Conservation (phyloP, 2,888 invertebrate genomes). For the Amphipyra tragopoginis region DNA sequence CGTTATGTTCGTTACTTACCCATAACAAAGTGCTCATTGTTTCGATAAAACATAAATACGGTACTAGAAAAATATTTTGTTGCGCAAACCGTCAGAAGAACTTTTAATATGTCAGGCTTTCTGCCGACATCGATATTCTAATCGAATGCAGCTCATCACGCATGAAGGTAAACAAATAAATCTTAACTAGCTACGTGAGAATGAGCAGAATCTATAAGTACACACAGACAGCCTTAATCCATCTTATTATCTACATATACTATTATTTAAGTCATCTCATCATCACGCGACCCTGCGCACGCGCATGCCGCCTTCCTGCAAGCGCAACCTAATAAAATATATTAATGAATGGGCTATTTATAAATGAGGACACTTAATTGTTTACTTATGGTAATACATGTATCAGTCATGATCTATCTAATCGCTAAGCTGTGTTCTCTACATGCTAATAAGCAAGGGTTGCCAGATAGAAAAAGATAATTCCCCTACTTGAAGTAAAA, state of each 20-base stretch:
- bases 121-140: no score
- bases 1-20: slow-evolving; percentile 29
- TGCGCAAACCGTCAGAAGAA: neutral
- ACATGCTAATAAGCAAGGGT: slow-evolving; percentile 42
- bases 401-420: slow-evolving; percentile 52
- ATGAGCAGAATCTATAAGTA: slow-evolving; percentile 24
- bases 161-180: slow-evolving; percentile 29
- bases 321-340: slow-evolving; percentile 48
- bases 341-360: slow-evolving; percentile 50
- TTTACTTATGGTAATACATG: slow-evolving; percentile 56
- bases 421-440: slow-evolving; percentile 34
- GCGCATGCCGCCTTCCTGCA: slow-evolving; percentile 40
- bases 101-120: neutral
- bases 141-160: neutral
- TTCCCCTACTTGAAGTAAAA: neutral
- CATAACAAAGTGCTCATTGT: slow-evolving; percentile 14
- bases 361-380: slow-evolving; percentile 49
- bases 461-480: slow-evolving; percentile 12
- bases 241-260: slow-evolving; percentile 29
- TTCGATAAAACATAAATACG: neutral
- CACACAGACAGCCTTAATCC: slow-evolving; percentile 16
- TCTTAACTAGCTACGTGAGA: slow-evolving; percentile 7
- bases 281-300: slow-evolving; percentile 28
- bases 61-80: neutral
- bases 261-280: slow-evolving; percentile 16